Conservation (phyloP, 2,888 invertebrate genomes). For the Catotricha subobsoleta region DNA sequence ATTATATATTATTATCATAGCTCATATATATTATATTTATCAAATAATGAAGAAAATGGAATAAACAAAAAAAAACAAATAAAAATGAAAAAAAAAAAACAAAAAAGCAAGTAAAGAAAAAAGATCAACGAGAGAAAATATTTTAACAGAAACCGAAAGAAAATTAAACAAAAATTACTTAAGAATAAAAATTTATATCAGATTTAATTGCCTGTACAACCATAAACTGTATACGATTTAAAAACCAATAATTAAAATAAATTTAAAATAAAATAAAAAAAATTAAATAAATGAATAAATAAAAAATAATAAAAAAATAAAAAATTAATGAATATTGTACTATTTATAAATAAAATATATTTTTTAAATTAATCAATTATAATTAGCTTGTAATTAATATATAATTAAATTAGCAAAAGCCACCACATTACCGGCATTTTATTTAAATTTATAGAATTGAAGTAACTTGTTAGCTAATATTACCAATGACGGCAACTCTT, state of each 20-base stretch:
- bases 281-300: background rate
- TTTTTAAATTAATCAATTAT: background rate
- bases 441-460: too few relatives aligned
- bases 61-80: background rate
- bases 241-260: background rate
- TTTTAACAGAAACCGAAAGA: background rate
- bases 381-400: background rate
- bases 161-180: background rate
- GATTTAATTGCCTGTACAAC: too few relatives aligned
- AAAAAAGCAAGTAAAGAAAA: background rate
- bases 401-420: too few relatives aligned
- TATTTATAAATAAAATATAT: background rate
- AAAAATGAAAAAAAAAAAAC: background rate
- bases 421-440: too few relatives aligned
- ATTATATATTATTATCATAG: background rate
- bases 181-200: too few relatives aligned
- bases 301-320: background rate
- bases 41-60: background rate
- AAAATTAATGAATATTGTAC: background rate
- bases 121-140: constrained; percentile 1
- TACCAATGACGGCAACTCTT: too few relatives aligned
- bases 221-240: background rate
- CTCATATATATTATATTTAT: background rate
- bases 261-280: background rate
- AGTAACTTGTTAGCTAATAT: too few relatives aligned